Percentiles rank a stretch among this genome's conserved stretches.
Evolutionary conservation across 2,888 invertebrate species (phyloP).

Genomic region (Sisyra terminalis): DNA sequence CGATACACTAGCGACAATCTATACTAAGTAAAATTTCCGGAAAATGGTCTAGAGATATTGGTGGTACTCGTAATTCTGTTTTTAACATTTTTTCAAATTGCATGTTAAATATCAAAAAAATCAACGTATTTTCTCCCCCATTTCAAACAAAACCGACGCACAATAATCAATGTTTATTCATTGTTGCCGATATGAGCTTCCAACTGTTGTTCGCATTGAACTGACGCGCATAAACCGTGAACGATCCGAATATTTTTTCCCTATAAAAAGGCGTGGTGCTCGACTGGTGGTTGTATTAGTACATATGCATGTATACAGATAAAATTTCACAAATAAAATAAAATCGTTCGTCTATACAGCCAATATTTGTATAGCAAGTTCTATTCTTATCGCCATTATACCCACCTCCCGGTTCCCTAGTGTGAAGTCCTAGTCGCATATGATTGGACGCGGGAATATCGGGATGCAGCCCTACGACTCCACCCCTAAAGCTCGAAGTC

Average conservation of each 20-base stretch:
- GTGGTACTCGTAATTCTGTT: constrained; percentile 50
- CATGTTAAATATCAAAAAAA: constrained; percentile 20
- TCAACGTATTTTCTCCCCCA: neutral
- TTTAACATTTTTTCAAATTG: constrained; percentile 24
- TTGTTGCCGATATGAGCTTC: too few relatives aligned
- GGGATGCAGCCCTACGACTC: constrained; percentile 6
- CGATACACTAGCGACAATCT: constrained; percentile 19
- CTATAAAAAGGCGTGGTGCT: too few relatives aligned
- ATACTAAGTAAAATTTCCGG: constrained; percentile 59
- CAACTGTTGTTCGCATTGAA: too few relatives aligned
- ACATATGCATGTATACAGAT: too few relatives aligned
- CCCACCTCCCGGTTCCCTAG: neutral
- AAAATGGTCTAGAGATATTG: constrained; percentile 54
- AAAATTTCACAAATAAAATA: too few relatives aligned
- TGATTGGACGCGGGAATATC: constrained; percentile 5
- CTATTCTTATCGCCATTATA: too few relatives aligned
- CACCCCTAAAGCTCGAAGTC: neutral
- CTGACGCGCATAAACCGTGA: too few relatives aligned
- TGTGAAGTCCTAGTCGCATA: constrained; percentile 2
- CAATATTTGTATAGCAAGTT: too few relatives aligned
- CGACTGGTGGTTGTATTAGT: too few relatives aligned
- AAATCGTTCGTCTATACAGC: too few relatives aligned
- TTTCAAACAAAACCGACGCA: neutral
- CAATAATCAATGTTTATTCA: neutral
- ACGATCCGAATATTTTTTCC: too few relatives aligned